Base-by-base conservation (phyloP, 2,113 vertebrate species). In the Poeciliopsis turrubarensis region DNA sequence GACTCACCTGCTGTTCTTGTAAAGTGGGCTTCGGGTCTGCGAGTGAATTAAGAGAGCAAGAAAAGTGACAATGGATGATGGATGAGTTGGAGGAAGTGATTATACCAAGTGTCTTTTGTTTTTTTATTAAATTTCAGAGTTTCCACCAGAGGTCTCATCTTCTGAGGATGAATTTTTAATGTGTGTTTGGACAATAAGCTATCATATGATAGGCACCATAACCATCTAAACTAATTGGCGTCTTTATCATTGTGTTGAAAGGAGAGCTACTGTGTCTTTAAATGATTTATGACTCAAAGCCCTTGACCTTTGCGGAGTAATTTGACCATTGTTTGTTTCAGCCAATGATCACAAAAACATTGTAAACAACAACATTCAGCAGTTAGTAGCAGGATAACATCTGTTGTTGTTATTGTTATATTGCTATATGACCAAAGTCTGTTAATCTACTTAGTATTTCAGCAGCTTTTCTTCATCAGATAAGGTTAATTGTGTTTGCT, bases 211-310 rank as follows among this genome's bases (percentile, higher is more conserved):
- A 0, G 4, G 61, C 30, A 51, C 63, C n/a, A 71, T 7, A 73
- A 75, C 67, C 30, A 57, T 57, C 51, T 57, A 61, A 27, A 61
- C 78, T 90, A 85, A 89, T 90, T 83, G 62, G 78, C 83, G 89
- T 82, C 81, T 88, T 88, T 82, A 80, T 79, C 78, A 65, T 62
- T 5, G 2, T 32, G 51, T 54, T 72, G 75, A 79, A 30, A 73
- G 75, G 37, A 62, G 47, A 77, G 60, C 78, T 60, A 76, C 79
- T 27, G 39, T 54, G 70, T 31, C 69, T 47, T 77, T 93, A 86
- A 91, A 92, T 91, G 63, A 88, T 93, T 86, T 47, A 93, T 84
- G 78, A 79, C 34, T 75, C 72, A 63, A 41, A 78, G 82, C 32
- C 60, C 77, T 37, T 64, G 66, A 72, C 57, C 60, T 84, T 77